Conservation (phyloP, 1,140 invertebrate genomes). For the Drosophila nannoptera region DNA sequence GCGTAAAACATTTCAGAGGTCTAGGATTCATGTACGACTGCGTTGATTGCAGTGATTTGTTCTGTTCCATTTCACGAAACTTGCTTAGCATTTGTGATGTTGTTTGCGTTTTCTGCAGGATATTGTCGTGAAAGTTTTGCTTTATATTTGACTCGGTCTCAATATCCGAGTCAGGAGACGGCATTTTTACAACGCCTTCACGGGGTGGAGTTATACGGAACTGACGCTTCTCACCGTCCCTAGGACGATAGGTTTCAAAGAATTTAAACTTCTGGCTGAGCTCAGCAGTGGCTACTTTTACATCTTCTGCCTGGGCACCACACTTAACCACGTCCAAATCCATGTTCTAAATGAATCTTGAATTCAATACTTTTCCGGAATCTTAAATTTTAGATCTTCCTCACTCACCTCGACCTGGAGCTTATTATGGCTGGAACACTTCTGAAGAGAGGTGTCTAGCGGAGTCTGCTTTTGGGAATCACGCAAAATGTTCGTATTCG, state of each 20-base stretch:
- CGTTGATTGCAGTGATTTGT: slow-evolving; percentile 79
- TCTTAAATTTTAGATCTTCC: background rate
- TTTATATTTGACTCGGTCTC: slow-evolving; percentile 1
- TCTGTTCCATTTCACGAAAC: slow-evolving; percentile 92
- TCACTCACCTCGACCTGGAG: slow-evolving; percentile 23
- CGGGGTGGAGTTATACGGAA: slow-evolving; percentile 93
- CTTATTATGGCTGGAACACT: background rate
- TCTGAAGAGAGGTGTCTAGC: background rate
- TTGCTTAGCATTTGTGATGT: slow-evolving; percentile 90
- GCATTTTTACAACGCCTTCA: slow-evolving; percentile 84
- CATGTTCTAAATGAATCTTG: slow-evolving; percentile 12
- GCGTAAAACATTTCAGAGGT: slow-evolving; percentile 92
- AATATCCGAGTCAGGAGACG: slow-evolving; percentile 31
- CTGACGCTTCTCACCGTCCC: slow-evolving; percentile 83
- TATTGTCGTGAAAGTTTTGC: slow-evolving; percentile 68
- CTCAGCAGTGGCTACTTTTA: slow-evolving; percentile 88
- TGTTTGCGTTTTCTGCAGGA: slow-evolving; percentile 85
- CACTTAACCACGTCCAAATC: slow-evolving; percentile 50
- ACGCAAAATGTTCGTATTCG: slow-evolving; percentile 65
- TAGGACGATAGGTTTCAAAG: slow-evolving; percentile 91
- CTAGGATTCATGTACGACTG: slow-evolving; percentile 80
- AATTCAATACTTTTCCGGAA: background rate
- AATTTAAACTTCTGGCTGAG: slow-evolving; percentile 92
- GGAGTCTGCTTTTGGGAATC: background rate
- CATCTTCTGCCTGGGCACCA: slow-evolving; percentile 86